Percentiles rank a stretch among this genome's conserved stretches.
These are phyloP conservation scores for Malurus alboscapulatus DNA, from an alignment of 2,113 vertebrate species.

Conservation along the genomic window DNA sequence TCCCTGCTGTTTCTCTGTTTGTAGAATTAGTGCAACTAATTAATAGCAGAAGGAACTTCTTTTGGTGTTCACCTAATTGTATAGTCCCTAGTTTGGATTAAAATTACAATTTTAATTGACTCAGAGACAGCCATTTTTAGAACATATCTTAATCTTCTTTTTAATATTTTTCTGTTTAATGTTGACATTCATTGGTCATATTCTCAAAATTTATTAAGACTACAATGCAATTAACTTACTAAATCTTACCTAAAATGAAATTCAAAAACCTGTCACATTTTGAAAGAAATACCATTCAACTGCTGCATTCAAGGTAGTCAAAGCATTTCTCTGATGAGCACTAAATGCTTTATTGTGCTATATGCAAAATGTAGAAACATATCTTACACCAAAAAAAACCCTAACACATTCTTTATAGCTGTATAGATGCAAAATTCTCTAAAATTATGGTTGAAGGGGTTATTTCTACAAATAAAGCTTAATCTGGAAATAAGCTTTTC, in stretches of 20 bases:
- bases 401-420: neutral
- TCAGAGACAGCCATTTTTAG: neutral
- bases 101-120: neutral
- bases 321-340: neutral
- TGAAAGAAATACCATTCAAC: neutral
- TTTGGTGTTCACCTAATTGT: neutral
- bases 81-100: neutral
- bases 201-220: slow-evolving; percentile 1
- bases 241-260: neutral
- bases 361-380: neutral
- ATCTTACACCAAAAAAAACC: neutral
- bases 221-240: neutral
- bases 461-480: neutral
- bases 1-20: neutral
- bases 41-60: neutral
- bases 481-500: neutral
- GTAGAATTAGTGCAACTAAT: neutral
- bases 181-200: neutral
- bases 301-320: neutral
- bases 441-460: neutral
- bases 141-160: neutral
- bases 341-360: neutral
- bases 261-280: neutral
- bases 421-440: neutral
- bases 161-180: neutral